Base-by-base conservation (phyloP, 2,888 invertebrate species). In the Lasioglossum villosulum region DNA sequence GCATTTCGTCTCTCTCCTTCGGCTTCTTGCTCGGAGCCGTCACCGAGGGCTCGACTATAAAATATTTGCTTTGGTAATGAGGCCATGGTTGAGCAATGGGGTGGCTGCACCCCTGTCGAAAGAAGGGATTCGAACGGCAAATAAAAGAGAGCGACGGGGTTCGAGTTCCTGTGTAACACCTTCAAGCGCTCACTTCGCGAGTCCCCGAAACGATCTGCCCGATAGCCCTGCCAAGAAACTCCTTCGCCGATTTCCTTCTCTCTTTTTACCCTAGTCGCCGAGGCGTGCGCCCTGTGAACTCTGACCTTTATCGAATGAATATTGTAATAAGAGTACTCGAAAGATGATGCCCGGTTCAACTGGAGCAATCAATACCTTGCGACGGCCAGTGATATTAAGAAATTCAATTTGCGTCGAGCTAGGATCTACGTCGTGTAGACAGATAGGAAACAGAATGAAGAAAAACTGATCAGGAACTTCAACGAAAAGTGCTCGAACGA, bases 51-150 rank as follows among this genome's bases (percentile, higher is more conserved):
- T 87, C 91, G 94, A 93, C 94, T 95, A 94, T 95, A 93, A 94
- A 95, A 95, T 95, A 95, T 95, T 95, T 95, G 94, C 94, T 95
- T 94, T 95, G 92, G 94, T 95, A 95, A 95, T 95, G 95, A 95
- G 94, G 95, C 94, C 93, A 93, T 88, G 92, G 93, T 90, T 92
- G 91, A 92, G 90, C 91, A 90, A 89, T 86, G 88, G 87, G 83
- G 77, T 83, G 75, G 82, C 86, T 82, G 73, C 89, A 81, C 81
- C 89, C 88, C 78, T 71, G 78, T 30, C 84, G 80, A 82, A 84
- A 87, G 80, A 90, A 91, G 90, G 90, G 91, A 94, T 92, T 93
- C 92, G 92, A 89, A 93, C 92, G 88, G 94, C 93, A 95, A 95
- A 95, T 93, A 94, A 90, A 91, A 90, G 88, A 90, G 90, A 86